These are phyloP conservation scores for Adineta ricciae DNA, from an alignment of 2,888 invertebrate genomes.

Conservation along the genomic window DNA sequence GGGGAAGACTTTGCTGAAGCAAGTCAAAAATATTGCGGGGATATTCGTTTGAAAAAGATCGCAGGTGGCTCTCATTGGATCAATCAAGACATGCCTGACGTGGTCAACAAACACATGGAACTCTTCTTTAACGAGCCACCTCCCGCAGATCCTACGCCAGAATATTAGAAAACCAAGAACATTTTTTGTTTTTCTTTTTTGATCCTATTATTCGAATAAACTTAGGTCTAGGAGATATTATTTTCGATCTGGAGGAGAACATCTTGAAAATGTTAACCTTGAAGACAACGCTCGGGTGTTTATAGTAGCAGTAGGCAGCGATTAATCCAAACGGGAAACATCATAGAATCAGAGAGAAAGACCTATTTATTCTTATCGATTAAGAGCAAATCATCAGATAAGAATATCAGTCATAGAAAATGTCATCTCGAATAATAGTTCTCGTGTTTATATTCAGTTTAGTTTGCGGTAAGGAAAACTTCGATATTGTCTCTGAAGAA, in stretches of 20 bases:
- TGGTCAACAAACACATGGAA: conserved; percentile 59
- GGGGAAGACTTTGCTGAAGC: conserved; percentile 59
- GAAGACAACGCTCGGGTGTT: neutral
- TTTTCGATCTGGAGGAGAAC: neutral
- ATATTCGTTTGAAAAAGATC: conserved; percentile 59
- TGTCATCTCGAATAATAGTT: neutral
- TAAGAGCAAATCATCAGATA: neutral
- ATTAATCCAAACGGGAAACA: too few relatives aligned
- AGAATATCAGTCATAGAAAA: neutral
- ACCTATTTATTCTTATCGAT: neutral
- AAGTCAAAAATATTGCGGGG: conserved; percentile 59
- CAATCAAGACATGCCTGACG: conserved; percentile 62
- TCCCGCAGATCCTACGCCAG: neutral
- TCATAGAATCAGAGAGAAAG: neutral
- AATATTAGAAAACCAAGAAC: neutral
- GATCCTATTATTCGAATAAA: neutral
- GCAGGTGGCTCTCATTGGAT: conserved; percentile 64
- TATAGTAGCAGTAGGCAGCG: too few relatives aligned
- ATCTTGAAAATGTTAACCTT: neutral
- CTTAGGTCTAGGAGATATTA: neutral
- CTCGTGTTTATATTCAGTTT: neutral
- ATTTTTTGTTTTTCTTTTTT: neutral
- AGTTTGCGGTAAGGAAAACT: neutral
- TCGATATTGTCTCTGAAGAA: neutral
- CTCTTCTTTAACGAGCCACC: conserved; percentile 52